Percentiles rank a stretch among this genome's conserved stretches.
phyloP scores from a whole-genome alignment of 2,113 vertebrate genomes.

The Kryptolebias marmoratus region DNA sequence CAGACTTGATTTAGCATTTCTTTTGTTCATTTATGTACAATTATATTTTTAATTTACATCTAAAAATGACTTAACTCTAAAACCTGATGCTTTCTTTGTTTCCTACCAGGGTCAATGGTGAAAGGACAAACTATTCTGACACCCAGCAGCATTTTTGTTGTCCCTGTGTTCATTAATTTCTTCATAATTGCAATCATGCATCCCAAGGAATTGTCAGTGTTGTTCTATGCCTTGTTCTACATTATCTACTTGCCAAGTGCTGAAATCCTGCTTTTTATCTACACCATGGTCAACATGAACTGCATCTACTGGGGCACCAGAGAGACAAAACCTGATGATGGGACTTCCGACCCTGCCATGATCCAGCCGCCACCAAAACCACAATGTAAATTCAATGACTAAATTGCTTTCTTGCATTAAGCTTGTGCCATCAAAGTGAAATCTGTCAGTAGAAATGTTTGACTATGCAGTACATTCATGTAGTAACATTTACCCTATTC shows the following conservation, averaged over 20 bases:
- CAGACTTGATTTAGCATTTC: too few relatives aligned
- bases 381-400: constrained; percentile 32
- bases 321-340: constrained; percentile 43
- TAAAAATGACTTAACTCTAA: not conserved
- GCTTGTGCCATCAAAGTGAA: too few relatives aligned
- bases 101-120: constrained; percentile 59
- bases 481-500: too few relatives aligned
- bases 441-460: too few relatives aligned
- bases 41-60: too few relatives aligned
- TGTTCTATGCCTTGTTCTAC: constrained; percentile 76
- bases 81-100: not conserved
- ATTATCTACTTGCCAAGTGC: constrained; percentile 76
- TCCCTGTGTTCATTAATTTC: constrained; percentile 56
- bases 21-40: too few relatives aligned
- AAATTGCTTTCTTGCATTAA: not conserved
- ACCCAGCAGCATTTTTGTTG: constrained; percentile 72
- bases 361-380: not conserved
- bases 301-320: constrained; percentile 81
- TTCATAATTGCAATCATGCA: constrained; percentile 63
- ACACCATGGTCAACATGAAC: constrained; percentile 82
- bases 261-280: constrained; percentile 80
- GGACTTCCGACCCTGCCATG: not conserved
- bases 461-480: too few relatives aligned
- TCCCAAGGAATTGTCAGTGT: constrained; percentile 51
- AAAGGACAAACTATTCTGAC: constrained; percentile 64